Evolutionary conservation across 2,888 invertebrate genomes (phyloP).

Genomic region (Elegia similella): DNA sequence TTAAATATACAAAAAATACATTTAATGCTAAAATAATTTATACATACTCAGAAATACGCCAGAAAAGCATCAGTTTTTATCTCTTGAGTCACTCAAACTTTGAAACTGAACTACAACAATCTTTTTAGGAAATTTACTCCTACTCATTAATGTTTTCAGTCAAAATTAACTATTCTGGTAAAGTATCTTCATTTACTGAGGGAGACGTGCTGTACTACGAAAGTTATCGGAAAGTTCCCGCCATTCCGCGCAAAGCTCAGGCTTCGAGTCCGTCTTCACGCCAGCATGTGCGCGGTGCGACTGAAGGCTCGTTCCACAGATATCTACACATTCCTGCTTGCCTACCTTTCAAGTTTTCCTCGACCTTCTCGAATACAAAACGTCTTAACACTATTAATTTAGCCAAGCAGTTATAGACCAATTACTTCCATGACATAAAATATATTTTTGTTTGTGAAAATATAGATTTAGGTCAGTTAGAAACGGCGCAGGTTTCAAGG

Average conservation of each 20-base stretch:
- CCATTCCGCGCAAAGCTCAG: constrained; percentile 48
- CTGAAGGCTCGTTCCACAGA: constrained; percentile 65
- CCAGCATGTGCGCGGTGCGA: constrained; percentile 69
- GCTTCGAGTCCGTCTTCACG: constrained; percentile 53
- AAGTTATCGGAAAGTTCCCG: constrained; percentile 71
- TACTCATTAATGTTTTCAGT: not conserved
- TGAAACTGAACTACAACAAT: not conserved
- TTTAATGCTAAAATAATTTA: not conserved
- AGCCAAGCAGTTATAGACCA: constrained; percentile 14
- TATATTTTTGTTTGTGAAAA: not conserved
- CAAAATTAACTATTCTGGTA: not conserved
- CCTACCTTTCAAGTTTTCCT: constrained; percentile 74
- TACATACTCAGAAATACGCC: constrained; percentile 29
- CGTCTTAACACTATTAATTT: constrained; percentile 25
- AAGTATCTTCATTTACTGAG: constrained; percentile 26
- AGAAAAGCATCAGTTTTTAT: constrained; percentile 4
- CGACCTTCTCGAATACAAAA: constrained; percentile 27
- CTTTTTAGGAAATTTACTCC: not conserved
- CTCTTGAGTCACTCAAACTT: not conserved
- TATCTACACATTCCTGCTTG: constrained; percentile 66
- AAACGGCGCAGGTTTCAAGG: constrained; percentile 29
- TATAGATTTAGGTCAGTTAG: constrained; percentile 21
- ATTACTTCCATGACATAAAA: not conserved
- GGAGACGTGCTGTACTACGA: constrained; percentile 47
- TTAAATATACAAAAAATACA: not conserved